phyloP scores from a whole-genome alignment of 2,113 vertebrate genomes.

The Sciurus niger region DNA sequence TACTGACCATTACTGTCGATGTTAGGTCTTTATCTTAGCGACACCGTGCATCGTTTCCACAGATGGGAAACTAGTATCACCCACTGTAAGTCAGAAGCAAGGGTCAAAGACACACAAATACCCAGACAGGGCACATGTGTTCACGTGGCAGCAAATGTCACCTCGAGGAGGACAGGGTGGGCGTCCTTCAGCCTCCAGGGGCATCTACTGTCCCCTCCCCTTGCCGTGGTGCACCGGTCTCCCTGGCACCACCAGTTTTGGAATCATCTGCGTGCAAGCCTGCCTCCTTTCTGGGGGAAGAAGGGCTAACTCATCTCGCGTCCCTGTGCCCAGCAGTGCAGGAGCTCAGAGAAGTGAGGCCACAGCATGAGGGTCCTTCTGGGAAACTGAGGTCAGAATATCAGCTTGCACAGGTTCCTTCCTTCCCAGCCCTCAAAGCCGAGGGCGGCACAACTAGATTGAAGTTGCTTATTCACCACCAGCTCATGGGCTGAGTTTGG shows the following conservation, averaged over 20 bases:
- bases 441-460: not conserved
- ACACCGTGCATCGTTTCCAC: fast-evolving
- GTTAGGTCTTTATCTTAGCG: not conserved
- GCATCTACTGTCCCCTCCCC: not conserved
- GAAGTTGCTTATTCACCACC: not conserved
- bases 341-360: not conserved
- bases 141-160: not conserved
- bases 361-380: fast-evolving
- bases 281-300: not conserved
- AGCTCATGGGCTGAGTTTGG: not conserved
- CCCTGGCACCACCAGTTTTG: not conserved
- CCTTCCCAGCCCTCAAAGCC: not conserved
- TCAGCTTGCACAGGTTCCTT: fast-evolving
- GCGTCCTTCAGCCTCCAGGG: not conserved
- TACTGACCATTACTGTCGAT: not conserved
- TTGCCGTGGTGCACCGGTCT: too few relatives aligned
- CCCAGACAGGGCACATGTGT: fast-evolving
- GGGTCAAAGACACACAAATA: not conserved
- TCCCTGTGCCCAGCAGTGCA: not conserved
- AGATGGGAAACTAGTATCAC: not conserved
- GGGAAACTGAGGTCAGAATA: not conserved
- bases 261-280: not conserved
- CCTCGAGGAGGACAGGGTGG: not conserved
- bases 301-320: not conserved
- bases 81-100: not conserved